A percentile compares a stretch with the other conserved stretches of the same genome.
These are phyloP conservation scores for human (Homo sapiens) DNA, from an alignment of 2,113 vertebrate genomes.

Conservation along the genomic window GRCh38 chr9:75932501-75933000, in stretches of 20 bases:
- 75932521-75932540: slow-evolving; percentile 89
- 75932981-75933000: background rate
- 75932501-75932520: slow-evolving; percentile 75
- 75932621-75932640: slow-evolving; percentile 65
- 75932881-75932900: background rate
- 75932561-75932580: slow-evolving; percentile 72
- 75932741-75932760: background rate
- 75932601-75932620: slow-evolving; percentile 68
- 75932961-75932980: background rate
- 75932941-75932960: background rate
- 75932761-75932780: background rate
- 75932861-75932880: background rate
- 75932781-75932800: background rate
- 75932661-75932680: background rate
- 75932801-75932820: background rate
- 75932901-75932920: background rate
- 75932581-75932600: slow-evolving; percentile 76
- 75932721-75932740: background rate
- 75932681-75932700: background rate
- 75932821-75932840: background rate
- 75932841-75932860: background rate
- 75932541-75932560: slow-evolving; percentile 75
- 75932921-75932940: background rate
- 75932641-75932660: slow-evolving; percentile 54
- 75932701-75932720: background rate